Conservation (phyloP, 2,113 vertebrate genomes). For the Pelmatolapia mariae region DNA sequence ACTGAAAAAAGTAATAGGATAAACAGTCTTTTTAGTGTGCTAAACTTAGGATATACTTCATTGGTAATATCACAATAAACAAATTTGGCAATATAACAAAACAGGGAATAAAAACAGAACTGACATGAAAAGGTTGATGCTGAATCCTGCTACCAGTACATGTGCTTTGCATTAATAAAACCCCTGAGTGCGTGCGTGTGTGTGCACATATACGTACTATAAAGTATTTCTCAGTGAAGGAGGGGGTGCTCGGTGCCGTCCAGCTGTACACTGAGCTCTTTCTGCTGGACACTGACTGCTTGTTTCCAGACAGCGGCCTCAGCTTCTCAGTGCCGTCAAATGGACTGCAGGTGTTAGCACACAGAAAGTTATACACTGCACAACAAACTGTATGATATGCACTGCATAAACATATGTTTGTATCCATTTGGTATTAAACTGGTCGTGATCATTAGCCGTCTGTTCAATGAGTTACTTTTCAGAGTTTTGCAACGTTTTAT, state of each 20-base stretch:
- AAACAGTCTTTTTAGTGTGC: neutral
- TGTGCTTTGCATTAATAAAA: neutral
- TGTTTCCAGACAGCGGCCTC: slow-evolving; percentile 72
- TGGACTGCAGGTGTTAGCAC: slow-evolving; percentile 66
- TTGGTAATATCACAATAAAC: neutral
- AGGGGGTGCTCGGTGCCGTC: slow-evolving; percentile 88
- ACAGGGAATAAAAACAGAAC: neutral
- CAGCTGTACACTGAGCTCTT: slow-evolving; percentile 86
- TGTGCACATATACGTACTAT: slow-evolving; percentile 72
- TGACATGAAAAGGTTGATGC: neutral
- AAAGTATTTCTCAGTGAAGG: slow-evolving; percentile 90
- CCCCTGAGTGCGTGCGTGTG: neutral
- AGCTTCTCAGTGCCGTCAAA: slow-evolving; percentile 78
- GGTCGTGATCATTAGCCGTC: neutral
- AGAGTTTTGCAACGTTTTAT: neutral
- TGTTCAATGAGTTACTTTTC: neutral
- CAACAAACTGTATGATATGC: neutral
- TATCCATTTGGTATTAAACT: neutral
- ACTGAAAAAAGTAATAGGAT: slow-evolving; percentile 53
- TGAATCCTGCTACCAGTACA: neutral
- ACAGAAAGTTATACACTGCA: neutral
- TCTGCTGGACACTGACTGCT: slow-evolving; percentile 79
- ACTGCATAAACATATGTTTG: neutral
- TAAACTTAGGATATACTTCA: neutral
- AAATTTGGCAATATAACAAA: neutral